Evolutionary conservation across 2,113 vertebrate species (phyloP).

Genomic region (Podarcis cretensis): DNA sequence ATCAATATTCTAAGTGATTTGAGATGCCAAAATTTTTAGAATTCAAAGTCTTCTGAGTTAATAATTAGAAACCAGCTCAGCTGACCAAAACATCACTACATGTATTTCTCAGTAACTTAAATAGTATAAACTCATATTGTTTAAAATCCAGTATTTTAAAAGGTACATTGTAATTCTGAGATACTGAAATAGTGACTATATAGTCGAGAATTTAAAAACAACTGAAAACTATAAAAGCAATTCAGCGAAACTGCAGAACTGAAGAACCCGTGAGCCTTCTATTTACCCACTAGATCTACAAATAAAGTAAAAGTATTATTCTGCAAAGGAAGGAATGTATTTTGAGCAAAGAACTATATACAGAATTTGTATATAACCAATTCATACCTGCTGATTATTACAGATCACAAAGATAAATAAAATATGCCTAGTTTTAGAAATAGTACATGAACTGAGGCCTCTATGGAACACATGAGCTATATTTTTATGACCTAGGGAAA

Average conservation of each 20-base stretch:
- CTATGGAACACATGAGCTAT: neutral
- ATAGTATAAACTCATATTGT: neutral
- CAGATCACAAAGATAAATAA: neutral
- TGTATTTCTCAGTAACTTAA: neutral
- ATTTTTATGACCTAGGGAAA: neutral
- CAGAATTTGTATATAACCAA: neutral
- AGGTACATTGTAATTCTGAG: neutral
- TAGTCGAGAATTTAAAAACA: neutral
- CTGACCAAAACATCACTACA: neutral
- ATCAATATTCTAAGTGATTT: neutral
- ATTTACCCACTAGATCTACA: neutral
- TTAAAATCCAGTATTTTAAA: neutral
- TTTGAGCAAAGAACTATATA: neutral
- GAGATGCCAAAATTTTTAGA: neutral
- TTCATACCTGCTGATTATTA: neutral
- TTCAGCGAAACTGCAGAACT: neutral
- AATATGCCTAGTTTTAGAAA: neutral
- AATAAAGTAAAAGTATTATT: neutral
- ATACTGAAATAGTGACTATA: neutral
- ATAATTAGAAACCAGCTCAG: neutral
- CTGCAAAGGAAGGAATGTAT: neutral
- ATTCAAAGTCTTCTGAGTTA: neutral
- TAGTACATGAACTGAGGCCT: neutral
- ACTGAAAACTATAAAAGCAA: neutral
- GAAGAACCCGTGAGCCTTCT: neutral